These are phyloP conservation scores for Pantherophis vulpinus DNA, from an alignment of 2,797 vertebrate species.

Conservation along the genomic window DNA sequence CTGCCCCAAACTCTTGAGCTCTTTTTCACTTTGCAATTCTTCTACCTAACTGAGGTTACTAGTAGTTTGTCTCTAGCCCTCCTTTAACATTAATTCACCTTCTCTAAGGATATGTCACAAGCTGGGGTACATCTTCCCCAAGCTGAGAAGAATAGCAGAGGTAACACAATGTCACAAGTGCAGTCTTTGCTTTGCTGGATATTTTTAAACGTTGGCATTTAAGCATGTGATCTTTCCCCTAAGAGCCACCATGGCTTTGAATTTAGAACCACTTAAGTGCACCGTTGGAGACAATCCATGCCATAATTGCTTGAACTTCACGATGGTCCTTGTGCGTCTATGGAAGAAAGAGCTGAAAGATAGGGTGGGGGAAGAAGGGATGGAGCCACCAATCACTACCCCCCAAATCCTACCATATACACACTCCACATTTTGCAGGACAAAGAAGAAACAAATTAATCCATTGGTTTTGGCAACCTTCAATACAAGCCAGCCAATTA, in stretches of 20 bases:
- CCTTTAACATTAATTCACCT: conserved; percentile 3
- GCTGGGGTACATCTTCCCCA: not conserved
- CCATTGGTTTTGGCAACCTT: not conserved
- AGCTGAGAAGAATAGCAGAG: not conserved
- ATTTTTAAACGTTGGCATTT: not conserved
- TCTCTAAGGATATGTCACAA: not conserved
- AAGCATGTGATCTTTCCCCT: not conserved
- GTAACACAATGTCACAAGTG: not conserved
- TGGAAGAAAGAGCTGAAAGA: not conserved
- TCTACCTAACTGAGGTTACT: not conserved
- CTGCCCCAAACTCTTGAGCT: not conserved
- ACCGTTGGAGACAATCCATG: not conserved
- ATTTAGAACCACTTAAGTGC: not conserved
- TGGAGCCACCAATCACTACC: not conserved
- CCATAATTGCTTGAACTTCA: not conserved
- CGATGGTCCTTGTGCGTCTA: not conserved
- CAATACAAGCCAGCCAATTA: conserved; percentile 19
- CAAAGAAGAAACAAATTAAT: not conserved
- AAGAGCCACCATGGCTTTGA: not conserved
- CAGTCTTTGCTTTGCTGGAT: not conserved
- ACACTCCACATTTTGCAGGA: not conserved
- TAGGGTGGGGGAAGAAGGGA: not conserved
- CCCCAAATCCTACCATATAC: not conserved
- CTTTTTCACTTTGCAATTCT: not conserved
- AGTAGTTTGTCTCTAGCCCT: not conserved